These are phyloP conservation scores for Orchesella flavescens DNA, from an alignment of 2,888 invertebrate species.

Conservation along the genomic window DNA sequence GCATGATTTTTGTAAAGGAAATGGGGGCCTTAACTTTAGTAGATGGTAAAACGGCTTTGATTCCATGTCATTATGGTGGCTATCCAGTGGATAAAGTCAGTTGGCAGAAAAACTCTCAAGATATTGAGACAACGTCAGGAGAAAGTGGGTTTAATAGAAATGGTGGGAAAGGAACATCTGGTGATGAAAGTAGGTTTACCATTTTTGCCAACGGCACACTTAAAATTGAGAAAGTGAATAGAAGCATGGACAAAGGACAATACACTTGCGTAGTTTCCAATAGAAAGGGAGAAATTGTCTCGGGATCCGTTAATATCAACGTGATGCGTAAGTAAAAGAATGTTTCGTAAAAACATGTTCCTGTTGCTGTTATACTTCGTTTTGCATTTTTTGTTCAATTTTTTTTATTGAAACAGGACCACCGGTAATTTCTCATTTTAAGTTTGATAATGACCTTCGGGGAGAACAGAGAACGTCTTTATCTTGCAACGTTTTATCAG, in stretches of 20 bases:
- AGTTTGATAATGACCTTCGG: conserved; percentile 70
- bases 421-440: conserved; percentile 71
- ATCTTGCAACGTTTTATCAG: too few relatives aligned
- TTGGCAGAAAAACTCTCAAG: conserved; percentile 67
- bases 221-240: conserved; percentile 62
- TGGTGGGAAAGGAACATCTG: too few relatives aligned
- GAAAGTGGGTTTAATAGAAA: too few relatives aligned
- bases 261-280: conserved; percentile 74
- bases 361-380: too few relatives aligned
- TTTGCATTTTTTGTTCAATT: too few relatives aligned
- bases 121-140: too few relatives aligned
- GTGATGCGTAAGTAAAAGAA: conserved; percentile 72
- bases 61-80: conserved; percentile 72
- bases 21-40: conserved; percentile 69
- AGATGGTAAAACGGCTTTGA: conserved; percentile 67
- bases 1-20: conserved; percentile 69
- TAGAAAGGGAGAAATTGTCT: too few relatives aligned
- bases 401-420: too few relatives aligned
- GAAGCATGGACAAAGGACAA: conserved; percentile 73
- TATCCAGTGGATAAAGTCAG: conserved; percentile 69
- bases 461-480: conserved; percentile 71
- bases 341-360: too few relatives aligned
- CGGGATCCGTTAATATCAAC: conserved; percentile 70
- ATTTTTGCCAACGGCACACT: conserved; percentile 71
- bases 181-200: too few relatives aligned